Conservation (phyloP, 1,140 invertebrate genomes). For the Diploscapter pachys region DNA sequence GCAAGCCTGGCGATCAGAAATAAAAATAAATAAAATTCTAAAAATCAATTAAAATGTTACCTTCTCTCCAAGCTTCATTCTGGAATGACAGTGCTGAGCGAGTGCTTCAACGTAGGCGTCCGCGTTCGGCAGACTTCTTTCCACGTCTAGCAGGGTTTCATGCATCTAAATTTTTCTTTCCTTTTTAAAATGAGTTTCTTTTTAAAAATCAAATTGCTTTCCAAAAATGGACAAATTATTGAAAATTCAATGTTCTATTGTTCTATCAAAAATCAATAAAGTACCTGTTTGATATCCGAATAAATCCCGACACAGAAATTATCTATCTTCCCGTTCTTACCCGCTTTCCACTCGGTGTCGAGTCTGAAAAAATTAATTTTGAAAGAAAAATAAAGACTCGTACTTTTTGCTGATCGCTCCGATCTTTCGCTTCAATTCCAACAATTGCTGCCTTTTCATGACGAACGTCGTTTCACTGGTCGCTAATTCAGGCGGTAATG, state of each 20-base stretch:
- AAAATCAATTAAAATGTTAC: too few species aligned
- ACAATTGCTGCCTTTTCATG: conserved; percentile 14
- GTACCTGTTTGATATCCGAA: conserved; percentile 30
- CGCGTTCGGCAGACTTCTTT: conserved; percentile 1
- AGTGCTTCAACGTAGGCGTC: conserved; percentile 4
- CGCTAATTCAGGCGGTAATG: conserved; percentile 11
- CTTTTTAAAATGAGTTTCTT: too few species aligned
- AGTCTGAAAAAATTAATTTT: conserved; percentile 2
- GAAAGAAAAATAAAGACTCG: not conserved
- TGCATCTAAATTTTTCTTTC: too few species aligned
- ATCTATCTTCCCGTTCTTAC: conserved; percentile 21
- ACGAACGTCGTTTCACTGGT: conserved; percentile 17
- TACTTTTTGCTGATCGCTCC: conserved; percentile 26
- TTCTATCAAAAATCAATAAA: too few species aligned
- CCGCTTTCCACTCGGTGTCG: conserved; percentile 30
- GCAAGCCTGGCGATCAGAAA: too few species aligned
- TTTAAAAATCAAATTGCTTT: too few species aligned
- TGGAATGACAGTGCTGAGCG: too few species aligned
- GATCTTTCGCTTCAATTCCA: conserved; percentile 25
- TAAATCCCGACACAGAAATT: conserved; percentile 29
- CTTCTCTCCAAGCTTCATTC: too few species aligned
- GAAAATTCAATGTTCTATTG: too few species aligned
- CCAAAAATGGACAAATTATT: not conserved
- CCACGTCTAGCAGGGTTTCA: too few species aligned
- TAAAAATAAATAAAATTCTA: too few species aligned